Evolutionary conservation across 2,888 invertebrate genomes (phyloP).

Genomic region (Cataglyphis livida): DNA sequence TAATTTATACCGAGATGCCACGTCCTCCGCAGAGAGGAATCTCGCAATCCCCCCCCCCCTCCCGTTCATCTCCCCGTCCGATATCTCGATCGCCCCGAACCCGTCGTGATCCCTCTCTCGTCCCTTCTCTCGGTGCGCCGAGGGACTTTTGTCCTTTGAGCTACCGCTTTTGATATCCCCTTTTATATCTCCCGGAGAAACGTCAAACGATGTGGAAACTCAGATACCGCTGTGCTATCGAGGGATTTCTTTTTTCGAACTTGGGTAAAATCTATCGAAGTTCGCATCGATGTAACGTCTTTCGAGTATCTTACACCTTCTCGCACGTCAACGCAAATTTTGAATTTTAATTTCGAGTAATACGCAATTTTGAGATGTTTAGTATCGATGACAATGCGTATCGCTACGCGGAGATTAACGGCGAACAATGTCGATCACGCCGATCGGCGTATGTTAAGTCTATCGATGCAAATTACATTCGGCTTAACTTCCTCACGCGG

Average conservation of each 20-base stretch:
- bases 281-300: background rate
- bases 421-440: slow-evolving; percentile 41
- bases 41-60: background rate
- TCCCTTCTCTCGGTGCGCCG: slow-evolving; percentile 55
- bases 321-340: background rate
- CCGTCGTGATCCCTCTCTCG: slow-evolving; percentile 26
- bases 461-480: slow-evolving; percentile 36
- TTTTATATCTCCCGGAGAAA: slow-evolving; percentile 64
- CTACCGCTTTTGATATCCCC: slow-evolving; percentile 57
- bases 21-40: slow-evolving; percentile 59
- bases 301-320: background rate
- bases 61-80: slow-evolving; percentile 1
- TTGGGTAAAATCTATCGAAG: slow-evolving; percentile 58
- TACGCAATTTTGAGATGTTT: background rate
- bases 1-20: slow-evolving; percentile 76
- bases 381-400: background rate
- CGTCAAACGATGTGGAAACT: slow-evolving; percentile 73
- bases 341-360: background rate
- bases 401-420: slow-evolving; percentile 29
- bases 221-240: slow-evolving; percentile 63
- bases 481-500: slow-evolving; percentile 5
- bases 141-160: slow-evolving; percentile 69
- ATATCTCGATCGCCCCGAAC: slow-evolving; percentile 52
- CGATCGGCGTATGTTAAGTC: slow-evolving; percentile 3
- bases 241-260: slow-evolving; percentile 49